Evolutionary conservation across 2,113 vertebrate species (phyloP).

Genomic region (Sardina pilchardus): DNA sequence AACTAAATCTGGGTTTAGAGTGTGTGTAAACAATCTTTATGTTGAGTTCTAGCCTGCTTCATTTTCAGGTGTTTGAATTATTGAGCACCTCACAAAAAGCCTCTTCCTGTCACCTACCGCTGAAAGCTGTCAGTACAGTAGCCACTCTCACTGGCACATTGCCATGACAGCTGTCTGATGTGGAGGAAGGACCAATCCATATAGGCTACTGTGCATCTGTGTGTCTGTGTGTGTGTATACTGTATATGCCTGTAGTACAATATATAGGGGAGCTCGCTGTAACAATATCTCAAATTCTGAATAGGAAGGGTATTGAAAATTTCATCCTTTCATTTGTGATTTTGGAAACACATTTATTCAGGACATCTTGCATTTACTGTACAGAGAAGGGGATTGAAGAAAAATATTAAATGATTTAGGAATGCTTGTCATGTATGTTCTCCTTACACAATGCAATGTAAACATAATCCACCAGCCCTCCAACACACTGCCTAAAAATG

Average conservation of each 20-base stretch:
- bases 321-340: background rate
- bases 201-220: background rate
- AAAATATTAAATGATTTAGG: background rate
- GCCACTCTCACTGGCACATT: background rate
- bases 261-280: background rate
- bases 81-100: conserved; percentile 11
- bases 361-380: background rate
- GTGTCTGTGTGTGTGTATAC: background rate
- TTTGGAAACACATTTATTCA: background rate
- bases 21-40: background rate
- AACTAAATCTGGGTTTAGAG: too few relatives aligned
- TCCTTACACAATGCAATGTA: background rate
- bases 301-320: background rate
- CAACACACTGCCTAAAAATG: background rate
- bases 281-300: background rate
- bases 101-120: background rate
- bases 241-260: background rate
- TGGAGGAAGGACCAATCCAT: background rate
- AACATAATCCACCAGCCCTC: background rate
- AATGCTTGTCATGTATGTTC: background rate
- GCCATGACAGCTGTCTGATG: background rate
- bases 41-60: background rate
- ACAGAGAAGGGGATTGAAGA: background rate
- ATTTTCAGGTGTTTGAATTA: conserved; percentile 20
- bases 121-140: background rate